Percentiles rank a stretch among this genome's conserved stretches.
Evolutionary conservation across 2,113 vertebrate species (phyloP).

Genomic region (Percina caprodes): DNA sequence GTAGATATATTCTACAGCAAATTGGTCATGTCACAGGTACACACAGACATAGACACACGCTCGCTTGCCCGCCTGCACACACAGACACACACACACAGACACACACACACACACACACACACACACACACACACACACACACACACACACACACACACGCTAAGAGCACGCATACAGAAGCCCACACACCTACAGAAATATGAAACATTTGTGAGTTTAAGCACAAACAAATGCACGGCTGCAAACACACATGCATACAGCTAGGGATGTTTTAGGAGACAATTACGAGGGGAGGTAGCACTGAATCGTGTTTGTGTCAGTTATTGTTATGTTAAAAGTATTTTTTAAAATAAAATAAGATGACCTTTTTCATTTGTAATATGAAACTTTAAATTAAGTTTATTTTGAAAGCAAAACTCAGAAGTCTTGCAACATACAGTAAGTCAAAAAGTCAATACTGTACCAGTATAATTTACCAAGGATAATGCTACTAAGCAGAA

Average conservation of each 20-base stretch:
- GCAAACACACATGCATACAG: not conserved
- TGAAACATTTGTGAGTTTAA: not conserved
- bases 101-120: not conserved
- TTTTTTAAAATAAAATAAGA: not conserved
- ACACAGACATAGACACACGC: too few species aligned
- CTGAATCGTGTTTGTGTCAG: not conserved
- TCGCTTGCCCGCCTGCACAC: too few species aligned
- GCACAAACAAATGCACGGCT: not conserved
- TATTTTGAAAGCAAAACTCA: not conserved
- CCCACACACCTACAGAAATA: not conserved
- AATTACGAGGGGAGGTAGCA: too few species aligned
- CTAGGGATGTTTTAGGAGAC: not conserved
- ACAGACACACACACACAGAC: not conserved
- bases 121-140: too few species aligned
- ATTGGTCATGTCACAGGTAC: conserved; percentile 53
- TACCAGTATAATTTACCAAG: conserved; percentile 1
- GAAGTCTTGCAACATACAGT: not conserved
- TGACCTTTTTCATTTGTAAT: not conserved
- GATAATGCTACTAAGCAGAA: not conserved
- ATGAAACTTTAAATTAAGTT: too few species aligned
- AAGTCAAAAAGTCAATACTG: not conserved
- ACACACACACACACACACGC: not conserved
- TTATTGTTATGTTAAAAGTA: not conserved
- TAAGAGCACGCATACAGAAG: not conserved
- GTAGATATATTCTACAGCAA: conserved; percentile 44